Evolutionary conservation across 2,888 invertebrate species (phyloP), one percentile per base, ranked within the genome.

Genomic region (Cheilosia vulpina): DNA sequence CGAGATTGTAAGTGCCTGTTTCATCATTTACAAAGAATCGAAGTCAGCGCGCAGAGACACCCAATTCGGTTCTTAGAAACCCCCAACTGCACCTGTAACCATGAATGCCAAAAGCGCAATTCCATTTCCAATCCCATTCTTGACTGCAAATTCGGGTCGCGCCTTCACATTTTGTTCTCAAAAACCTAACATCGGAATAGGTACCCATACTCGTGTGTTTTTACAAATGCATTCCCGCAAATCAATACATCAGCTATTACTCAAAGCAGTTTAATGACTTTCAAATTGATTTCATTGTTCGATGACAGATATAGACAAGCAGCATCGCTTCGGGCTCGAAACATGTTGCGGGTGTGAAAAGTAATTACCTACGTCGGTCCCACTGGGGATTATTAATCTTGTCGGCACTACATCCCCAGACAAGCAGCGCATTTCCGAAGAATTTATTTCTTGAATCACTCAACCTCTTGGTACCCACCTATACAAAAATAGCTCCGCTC

Each of bases 331-430:
- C 38, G 7, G 41, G 81, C 62, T 45, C 17, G 65, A 63, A 72
- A 77, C 76, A 81, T 85, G 85, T 81, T 85, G 81, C 77, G 73
- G 85, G 72, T 85, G 85, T 77, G 47, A 68, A 80, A 73, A 66
- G 60, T 71, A 80, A 81, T 65, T 77, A 43, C 62, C 62, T 50
- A 38, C 38, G 13, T 38, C 38, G 38, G 76, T 38, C 63, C 71
- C 76, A 55, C 27, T 62, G 62, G 62, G 21, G 52, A 66, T 62
- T 63, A 85, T 85, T 72, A 85, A 81, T 85, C 85, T 77, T 85
- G 76, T 85, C 81, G 66, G 60, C 62, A 62, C 62, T 57, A 62
- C 57, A 71, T 17, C 19, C 31, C 41, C 4, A 15, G 50, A 38
- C 13, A 38, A 38, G 38, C 38, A 19, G 43, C 21, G 38, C 34